phyloP scores from a whole-genome alignment of 2,113 vertebrate genomes.

The Lophotis ruficrista region DNA sequence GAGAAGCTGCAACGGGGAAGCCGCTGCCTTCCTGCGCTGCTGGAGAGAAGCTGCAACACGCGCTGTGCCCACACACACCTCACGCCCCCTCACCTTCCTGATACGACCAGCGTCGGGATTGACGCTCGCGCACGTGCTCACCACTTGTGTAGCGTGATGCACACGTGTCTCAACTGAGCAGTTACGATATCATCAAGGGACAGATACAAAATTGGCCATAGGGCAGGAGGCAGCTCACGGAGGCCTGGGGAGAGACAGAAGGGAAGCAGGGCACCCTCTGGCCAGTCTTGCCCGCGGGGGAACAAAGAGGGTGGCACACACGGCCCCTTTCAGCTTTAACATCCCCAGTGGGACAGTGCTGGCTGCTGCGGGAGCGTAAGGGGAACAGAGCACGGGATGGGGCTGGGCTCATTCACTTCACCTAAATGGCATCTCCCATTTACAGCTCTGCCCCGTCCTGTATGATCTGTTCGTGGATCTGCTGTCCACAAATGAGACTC shows the following conservation, averaged over 20 bases:
- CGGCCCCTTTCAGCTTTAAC: neutral
- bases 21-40: neutral
- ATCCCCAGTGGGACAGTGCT: neutral
- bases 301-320: neutral
- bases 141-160: accelerated
- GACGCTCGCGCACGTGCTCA: neutral
- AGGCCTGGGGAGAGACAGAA: neutral
- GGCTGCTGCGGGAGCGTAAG: neutral
- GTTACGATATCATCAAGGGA: neutral
- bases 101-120: accelerated
- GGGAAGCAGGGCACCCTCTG: neutral
- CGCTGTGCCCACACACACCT: neutral
- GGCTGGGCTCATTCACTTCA: neutral
- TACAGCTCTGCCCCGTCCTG: neutral
- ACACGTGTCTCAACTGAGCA: accelerated
- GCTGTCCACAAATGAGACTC: neutral
- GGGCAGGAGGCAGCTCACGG: neutral
- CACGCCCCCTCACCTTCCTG: neutral
- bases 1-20: neutral
- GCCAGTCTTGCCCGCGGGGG: neutral
- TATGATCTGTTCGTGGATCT: neutral
- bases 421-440: neutral
- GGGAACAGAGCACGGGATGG: accelerated
- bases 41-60: neutral
- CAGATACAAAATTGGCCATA: accelerated